These are phyloP conservation scores for Melanotus villosus DNA, from an alignment of 2,888 invertebrate genomes.

Conservation along the genomic window DNA sequence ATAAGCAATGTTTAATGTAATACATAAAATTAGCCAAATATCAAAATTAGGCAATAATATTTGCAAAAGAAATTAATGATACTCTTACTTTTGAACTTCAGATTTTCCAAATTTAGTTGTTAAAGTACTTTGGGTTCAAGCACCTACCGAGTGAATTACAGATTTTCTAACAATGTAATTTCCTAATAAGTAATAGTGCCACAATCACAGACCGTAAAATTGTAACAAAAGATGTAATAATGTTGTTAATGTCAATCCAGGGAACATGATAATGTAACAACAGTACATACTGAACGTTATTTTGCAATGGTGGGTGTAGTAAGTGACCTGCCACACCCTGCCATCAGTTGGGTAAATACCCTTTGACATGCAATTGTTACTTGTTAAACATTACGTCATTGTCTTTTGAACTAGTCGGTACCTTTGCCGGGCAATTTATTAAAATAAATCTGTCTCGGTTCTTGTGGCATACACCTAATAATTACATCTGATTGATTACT, in stretches of 20 bases:
- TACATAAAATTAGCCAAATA: no score
- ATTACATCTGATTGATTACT: conserved; percentile 22
- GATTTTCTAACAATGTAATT: background rate
- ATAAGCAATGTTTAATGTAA: no score
- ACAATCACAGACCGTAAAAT: conserved; percentile 15
- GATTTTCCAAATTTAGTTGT: no score
- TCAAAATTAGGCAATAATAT: no score
- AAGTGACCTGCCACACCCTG: conserved; percentile 60
- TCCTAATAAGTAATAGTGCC: background rate
- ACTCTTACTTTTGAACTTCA: no score
- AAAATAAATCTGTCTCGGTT: conserved; percentile 22
- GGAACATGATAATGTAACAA: conserved; percentile 25
- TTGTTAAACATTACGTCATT: conserved; percentile 30
- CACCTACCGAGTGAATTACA: no score
- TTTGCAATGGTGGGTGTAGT: conserved; percentile 61
- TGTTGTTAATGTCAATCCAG: conserved; percentile 26
- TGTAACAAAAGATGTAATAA: conserved; percentile 35
- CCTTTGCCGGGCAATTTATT: conserved; percentile 20
- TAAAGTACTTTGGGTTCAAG: no score
- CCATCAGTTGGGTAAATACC: conserved; percentile 61
- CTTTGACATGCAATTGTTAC: conserved; percentile 59
- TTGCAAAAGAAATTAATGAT: no score
- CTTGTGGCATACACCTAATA: conserved; percentile 17
- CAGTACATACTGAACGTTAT: conserved; percentile 16
- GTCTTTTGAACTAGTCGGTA: conserved; percentile 22